phyloP scores from a whole-genome alignment of 2,797 vertebrate species.

The Morelia viridis region DNA sequence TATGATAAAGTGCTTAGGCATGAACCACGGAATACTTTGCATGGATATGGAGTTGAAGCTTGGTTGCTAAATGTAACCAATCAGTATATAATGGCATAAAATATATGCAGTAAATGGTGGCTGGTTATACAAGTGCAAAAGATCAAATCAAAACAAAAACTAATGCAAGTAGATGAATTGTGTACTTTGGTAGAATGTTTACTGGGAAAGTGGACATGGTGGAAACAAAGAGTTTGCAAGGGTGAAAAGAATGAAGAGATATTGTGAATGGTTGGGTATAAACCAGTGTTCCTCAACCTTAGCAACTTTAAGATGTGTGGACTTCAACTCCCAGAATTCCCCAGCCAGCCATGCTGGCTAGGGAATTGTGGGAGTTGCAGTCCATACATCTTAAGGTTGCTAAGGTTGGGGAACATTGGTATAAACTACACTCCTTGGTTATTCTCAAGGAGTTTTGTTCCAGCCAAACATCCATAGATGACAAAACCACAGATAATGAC shows the following conservation, averaged over 20 bases:
- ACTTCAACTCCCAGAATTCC: too few species aligned
- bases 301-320: too few species aligned
- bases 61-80: neutral
- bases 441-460: neutral
- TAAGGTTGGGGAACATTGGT: neutral
- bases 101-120: neutral
- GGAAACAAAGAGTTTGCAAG: neutral
- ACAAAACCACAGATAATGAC: neutral
- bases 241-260: neutral
- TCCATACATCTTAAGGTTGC: too few species aligned
- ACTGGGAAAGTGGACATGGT: neutral
- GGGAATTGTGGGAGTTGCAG: too few species aligned
- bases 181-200: neutral
- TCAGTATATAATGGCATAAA: neutral
- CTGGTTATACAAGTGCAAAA: neutral
- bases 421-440: neutral
- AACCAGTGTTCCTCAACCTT: too few species aligned
- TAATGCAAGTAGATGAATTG: neutral
- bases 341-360: too few species aligned
- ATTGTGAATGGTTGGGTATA: neutral
- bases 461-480: neutral
- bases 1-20: neutral
- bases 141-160: neutral
- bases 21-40: neutral
- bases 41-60: neutral